A percentile compares a stretch with the other conserved stretches of the same genome.
Conservation (phyloP, 2,113 vertebrate genomes). For the Ammospiza nelsoni region DNA sequence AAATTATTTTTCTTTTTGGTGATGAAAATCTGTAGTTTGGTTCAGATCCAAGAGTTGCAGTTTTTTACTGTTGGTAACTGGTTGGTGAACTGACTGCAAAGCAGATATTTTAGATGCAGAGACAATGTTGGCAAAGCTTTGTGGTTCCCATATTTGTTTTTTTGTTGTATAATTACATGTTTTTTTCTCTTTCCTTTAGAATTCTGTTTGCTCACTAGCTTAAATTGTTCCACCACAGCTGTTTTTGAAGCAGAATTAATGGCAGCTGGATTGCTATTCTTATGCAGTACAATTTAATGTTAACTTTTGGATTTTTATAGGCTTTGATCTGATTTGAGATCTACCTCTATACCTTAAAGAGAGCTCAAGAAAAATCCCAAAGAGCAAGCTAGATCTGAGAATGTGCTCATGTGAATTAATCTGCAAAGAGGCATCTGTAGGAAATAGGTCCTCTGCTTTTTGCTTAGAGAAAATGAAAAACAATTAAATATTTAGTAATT, state of each 20-base stretch:
- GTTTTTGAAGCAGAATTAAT: slow-evolving; percentile 46
- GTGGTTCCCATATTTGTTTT: slow-evolving; percentile 15
- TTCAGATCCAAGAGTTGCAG: background rate
- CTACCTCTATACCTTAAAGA: background rate
- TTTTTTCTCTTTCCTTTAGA: slow-evolving; percentile 10
- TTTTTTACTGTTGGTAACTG: background rate
- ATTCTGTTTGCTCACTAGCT: slow-evolving; percentile 37
- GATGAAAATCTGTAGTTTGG: background rate
- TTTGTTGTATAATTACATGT: slow-evolving; percentile 41
- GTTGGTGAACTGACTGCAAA: background rate
- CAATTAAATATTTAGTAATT: background rate
- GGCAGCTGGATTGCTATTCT: slow-evolving; percentile 30
- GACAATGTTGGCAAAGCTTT: slow-evolving; percentile 51
- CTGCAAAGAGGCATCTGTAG: background rate
- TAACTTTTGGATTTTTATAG: background rate
- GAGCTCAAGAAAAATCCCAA: background rate
- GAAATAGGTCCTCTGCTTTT: background rate
- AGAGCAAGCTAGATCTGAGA: background rate
- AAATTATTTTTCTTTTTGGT: background rate
- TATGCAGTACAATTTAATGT: background rate
- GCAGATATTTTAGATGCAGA: slow-evolving; percentile 13
- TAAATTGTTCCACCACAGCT: slow-evolving; percentile 40
- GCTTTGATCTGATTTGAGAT: slow-evolving; percentile 19
- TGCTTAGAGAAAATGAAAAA: background rate
- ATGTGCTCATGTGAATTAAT: background rate